Conservation (phyloP, 92 coral and sea anemone species). For the Epizoanthus rinbou region DNA sequence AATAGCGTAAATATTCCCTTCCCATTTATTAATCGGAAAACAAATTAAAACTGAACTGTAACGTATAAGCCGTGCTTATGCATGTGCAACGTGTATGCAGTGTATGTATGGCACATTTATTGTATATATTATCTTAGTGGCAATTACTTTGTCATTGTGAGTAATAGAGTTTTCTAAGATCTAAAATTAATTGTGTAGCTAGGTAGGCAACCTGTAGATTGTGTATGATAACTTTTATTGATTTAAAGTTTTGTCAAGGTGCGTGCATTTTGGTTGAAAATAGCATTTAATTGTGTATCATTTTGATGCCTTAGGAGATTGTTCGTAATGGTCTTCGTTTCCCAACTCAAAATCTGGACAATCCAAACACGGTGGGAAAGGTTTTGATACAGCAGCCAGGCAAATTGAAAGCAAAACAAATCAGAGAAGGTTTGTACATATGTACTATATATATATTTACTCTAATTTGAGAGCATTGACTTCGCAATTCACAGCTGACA, state of each 20-base stretch:
- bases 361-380: slow-evolving; percentile 74
- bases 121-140: too few species aligned
- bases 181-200: too few species aligned
- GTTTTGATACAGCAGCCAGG: slow-evolving; percentile 94
- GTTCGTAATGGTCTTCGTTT: slow-evolving; percentile 84
- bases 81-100: too few species aligned
- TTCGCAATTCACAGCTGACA: neutral
- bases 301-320: slow-evolving; percentile 59
- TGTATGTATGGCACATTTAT: too few species aligned
- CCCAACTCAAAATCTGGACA: slow-evolving; percentile 76
- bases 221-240: too few species aligned
- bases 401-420: slow-evolving; percentile 92
- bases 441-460: neutral
- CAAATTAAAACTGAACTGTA: too few species aligned
- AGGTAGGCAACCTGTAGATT: too few species aligned
- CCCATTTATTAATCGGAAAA: too few species aligned
- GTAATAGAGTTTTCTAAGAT: too few species aligned
- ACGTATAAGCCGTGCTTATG: too few species aligned
- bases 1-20: too few species aligned
- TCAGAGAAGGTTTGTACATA: slow-evolving; percentile 82
- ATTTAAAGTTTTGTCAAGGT: neutral
- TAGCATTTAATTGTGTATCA: neutral
- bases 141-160: too few species aligned
- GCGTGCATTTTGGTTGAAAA: neutral
- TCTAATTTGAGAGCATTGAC: neutral